A percentile compares a stretch with the other conserved stretches of the same genome.
phyloP scores from a whole-genome alignment of 1,140 invertebrate genomes.

The Zaprionus camerounensis region DNA sequence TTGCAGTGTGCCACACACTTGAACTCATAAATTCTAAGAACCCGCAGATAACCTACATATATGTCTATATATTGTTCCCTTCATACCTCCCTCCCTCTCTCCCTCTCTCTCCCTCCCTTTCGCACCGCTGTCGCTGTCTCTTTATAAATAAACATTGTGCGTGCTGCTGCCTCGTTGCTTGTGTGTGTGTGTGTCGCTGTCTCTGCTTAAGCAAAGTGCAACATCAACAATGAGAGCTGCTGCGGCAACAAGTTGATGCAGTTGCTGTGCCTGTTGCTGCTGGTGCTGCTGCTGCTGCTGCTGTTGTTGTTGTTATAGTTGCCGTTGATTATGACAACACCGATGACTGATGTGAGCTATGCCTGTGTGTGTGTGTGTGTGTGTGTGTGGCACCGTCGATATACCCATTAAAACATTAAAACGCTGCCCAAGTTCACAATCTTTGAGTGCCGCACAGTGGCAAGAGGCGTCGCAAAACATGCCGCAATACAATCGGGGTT shows the following conservation, averaged over 20 bases:
- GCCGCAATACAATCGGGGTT: no score
- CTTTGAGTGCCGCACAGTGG: constrained; percentile 48
- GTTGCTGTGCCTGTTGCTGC: constrained; percentile 33
- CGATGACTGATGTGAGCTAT: constrained; percentile 53
- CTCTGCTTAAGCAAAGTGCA: constrained; percentile 58
- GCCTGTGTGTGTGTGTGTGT: constrained; percentile 19
- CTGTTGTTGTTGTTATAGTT: constrained; percentile 39
- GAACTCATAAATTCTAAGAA: constrained; percentile 80
- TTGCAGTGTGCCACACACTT: constrained; percentile 72
- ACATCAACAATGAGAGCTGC: constrained; percentile 51
- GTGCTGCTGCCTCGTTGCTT: constrained; percentile 31
- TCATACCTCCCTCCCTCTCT: not conserved
- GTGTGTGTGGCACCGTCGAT: constrained; percentile 45
- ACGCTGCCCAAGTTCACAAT: constrained; percentile 56
- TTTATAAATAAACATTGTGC: constrained; percentile 72
- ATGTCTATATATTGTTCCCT: constrained; percentile 19
- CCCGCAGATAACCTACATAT: constrained; percentile 77
- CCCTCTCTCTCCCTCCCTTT: not conserved
- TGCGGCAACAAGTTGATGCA: constrained; percentile 60
- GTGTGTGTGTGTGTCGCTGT: constrained; percentile 30
- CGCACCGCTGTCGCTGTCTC: constrained; percentile 14
- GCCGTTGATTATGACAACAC: constrained; percentile 70
- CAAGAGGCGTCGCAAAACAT: not conserved
- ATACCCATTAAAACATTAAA: constrained; percentile 59
- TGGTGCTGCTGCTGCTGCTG: constrained; percentile 42